Percentiles rank a stretch among this genome's conserved stretches.
Conservation (phyloP, 2,113 vertebrate species). For the Pseudorasbora parva region DNA sequence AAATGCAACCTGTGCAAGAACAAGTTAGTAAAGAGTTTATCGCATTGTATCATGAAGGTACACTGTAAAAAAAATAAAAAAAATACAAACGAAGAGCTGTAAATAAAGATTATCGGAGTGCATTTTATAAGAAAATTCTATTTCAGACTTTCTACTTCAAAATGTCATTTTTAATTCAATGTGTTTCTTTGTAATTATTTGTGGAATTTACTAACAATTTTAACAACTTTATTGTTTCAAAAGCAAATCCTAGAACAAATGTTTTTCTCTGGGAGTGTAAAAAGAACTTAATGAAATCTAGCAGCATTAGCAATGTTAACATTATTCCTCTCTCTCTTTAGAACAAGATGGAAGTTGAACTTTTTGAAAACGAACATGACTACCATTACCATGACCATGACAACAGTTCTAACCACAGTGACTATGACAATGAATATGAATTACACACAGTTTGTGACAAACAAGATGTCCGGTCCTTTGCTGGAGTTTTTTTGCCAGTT, state of each 20-base stretch:
- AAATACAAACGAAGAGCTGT: too few species aligned
- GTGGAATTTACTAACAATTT: too few species aligned
- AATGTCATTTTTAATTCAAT: too few species aligned
- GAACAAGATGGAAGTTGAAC: slow-evolving; percentile 64
- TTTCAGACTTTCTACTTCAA: neutral
- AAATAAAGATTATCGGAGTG: too few species aligned
- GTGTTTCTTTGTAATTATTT: too few species aligned
- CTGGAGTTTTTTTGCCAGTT: slow-evolving; percentile 81
- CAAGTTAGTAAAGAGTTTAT: too few species aligned
- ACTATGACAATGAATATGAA: slow-evolving; percentile 67
- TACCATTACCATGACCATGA: slow-evolving; percentile 69
- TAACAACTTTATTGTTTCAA: too few species aligned
- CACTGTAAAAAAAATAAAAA: too few species aligned
- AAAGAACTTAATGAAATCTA: neutral
- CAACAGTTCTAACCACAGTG: slow-evolving; percentile 74
- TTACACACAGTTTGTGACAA: slow-evolving; percentile 85
- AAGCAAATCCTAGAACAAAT: too few species aligned
- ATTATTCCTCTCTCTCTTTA: slow-evolving; percentile 12
- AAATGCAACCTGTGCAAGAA: too few species aligned
- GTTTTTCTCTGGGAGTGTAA: neutral
- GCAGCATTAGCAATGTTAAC: neutral
- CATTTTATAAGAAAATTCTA: too few species aligned
- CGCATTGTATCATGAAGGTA: too few species aligned
- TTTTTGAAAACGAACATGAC: slow-evolving; percentile 72
- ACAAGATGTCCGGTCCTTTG: slow-evolving; percentile 83